Conservation (phyloP, 2,888 invertebrate genomes). For the Dolomedes plantarius region DNA sequence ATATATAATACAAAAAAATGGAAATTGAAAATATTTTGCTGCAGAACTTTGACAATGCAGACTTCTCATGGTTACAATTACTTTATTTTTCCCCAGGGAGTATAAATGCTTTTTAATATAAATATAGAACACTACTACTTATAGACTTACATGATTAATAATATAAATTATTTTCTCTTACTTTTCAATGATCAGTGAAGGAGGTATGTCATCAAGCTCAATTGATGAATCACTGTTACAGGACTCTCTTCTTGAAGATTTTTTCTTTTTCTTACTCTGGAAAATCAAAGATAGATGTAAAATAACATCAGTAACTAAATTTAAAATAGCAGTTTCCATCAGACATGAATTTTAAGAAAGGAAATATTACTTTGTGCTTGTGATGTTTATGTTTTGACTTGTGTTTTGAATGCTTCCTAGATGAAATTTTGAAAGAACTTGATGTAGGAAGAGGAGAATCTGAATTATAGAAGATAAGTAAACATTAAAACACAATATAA, state of each 20-base stretch:
- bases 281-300: not conserved
- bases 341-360: not conserved
- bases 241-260: slow-evolving; percentile 6
- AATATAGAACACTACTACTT: too few relatives aligned
- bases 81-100: too few relatives aligned
- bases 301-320: not conserved
- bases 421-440: not conserved
- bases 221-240: slow-evolving; percentile 22
- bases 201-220: slow-evolving; percentile 44
- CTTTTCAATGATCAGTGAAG: slow-evolving; percentile 49
- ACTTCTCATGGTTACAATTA: too few relatives aligned
- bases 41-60: too few relatives aligned
- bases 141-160: too few relatives aligned
- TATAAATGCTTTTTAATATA: too few relatives aligned
- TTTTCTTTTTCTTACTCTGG: slow-evolving; percentile 56
- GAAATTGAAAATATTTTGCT: too few relatives aligned
- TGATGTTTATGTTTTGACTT: slow-evolving; percentile 57
- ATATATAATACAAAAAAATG: too few relatives aligned
- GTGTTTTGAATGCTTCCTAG: slow-evolving; percentile 35
- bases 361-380: slow-evolving; percentile 29
- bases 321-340: not conserved
- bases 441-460: not conserved
- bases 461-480: too few relatives aligned
- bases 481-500: too few relatives aligned
- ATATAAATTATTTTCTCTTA: too few relatives aligned